Evolutionary conservation across 1,140 invertebrate species (phyloP), one percentile per base, ranked within the genome.

Genomic region (Phymastichus coffea): DNA sequence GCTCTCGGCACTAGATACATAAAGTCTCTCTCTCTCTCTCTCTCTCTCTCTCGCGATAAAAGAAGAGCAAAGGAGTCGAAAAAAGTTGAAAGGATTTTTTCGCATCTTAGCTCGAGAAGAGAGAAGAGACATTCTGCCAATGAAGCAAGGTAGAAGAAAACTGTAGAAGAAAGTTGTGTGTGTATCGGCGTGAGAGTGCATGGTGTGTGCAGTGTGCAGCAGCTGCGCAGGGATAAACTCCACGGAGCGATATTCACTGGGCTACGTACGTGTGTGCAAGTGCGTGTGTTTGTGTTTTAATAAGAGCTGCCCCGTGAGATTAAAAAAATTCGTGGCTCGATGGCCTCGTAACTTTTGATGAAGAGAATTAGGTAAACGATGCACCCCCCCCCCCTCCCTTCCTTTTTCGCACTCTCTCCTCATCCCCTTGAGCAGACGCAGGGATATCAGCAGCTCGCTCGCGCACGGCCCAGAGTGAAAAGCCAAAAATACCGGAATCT

Each of bases 261-360:
- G 54, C 53, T 66, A 51, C 70, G 66, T 70, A 63, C 61, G 49
- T 57, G 47, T 63, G 58, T n/a, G n/a, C n/a, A n/a, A n/a, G n/a
- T n/a, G n/a, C n/a, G n/a, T n/a, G n/a, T n/a, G n/a, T n/a, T n/a
- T n/a, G 47, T 71, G 64, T 70, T 71, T 71, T 72, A 71, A 71
- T 70, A 70, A 72, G 35, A 71, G 66, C 65, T 61, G 60, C 60
- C 66, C 12, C 41, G 46, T 53, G 59, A 69, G 65, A 68, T 69
- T 67, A 71, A 72, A 70, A 59, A 71, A 73, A 67, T 67, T 70
- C 65, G 61, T 57, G 47, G 53, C 28, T 61, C 51, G 46, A 63
- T 62, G 56, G 68, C 58, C 52, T 68, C 70, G 67, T 72, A 72
- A 72, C 67, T 73, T 70, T 64, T 64, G 66, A 70, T 72, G 65